Evolutionary conservation across 2,113 vertebrate species (phyloP).

Genomic region (Melospiza melodia): DNA sequence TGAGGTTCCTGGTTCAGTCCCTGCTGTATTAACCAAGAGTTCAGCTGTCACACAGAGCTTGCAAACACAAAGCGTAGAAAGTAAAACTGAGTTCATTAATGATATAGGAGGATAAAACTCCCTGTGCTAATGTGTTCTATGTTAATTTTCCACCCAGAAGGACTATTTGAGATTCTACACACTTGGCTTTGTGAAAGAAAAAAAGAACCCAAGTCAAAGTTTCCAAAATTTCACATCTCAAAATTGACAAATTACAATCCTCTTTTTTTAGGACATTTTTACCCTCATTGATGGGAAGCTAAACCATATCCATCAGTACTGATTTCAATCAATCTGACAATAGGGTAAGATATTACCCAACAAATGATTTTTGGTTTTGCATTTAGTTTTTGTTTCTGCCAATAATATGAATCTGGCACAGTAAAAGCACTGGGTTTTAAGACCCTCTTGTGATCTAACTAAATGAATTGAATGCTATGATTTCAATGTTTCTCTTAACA

Average conservation of each 20-base stretch:
- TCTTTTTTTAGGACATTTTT: background rate
- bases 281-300: background rate
- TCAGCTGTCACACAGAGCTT: background rate
- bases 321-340: background rate
- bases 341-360: background rate
- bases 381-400: background rate
- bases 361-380: background rate
- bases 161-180: background rate
- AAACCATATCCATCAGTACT: background rate
- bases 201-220: background rate
- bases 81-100: background rate
- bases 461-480: background rate
- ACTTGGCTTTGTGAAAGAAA: background rate
- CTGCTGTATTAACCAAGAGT: background rate
- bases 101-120: background rate
- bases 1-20: background rate
- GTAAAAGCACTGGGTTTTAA: background rate
- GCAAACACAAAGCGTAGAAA: background rate
- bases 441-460: background rate
- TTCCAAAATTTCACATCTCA: background rate
- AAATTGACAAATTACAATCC: background rate
- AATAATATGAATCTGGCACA: background rate
- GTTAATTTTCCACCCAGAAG: background rate
- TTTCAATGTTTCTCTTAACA: background rate
- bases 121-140: background rate